These are phyloP conservation scores for Nyleta sp. DNA, from an alignment of 2,888 invertebrate species.

Conservation along the genomic window DNA sequence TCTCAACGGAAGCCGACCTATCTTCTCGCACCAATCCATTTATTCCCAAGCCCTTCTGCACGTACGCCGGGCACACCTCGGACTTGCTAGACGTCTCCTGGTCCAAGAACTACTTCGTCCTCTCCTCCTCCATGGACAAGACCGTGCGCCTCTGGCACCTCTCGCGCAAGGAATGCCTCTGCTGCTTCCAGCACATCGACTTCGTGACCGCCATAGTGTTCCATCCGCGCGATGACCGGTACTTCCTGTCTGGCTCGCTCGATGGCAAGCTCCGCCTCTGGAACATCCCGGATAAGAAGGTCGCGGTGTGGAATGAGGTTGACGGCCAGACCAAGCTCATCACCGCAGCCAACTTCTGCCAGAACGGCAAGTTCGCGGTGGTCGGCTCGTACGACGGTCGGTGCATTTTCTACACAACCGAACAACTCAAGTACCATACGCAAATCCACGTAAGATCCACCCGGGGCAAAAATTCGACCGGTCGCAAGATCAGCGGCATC, in stretches of 20 bases:
- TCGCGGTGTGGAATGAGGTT: conserved; percentile 98
- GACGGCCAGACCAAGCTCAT: conserved; percentile 97
- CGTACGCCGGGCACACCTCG: conserved; percentile 97
- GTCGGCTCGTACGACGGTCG: conserved; percentile 99
- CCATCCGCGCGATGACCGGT: conserved; percentile 95
- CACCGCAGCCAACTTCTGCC: conserved; percentile 98
- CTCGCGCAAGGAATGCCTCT: conserved; percentile 97
- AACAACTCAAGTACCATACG: conserved; percentile 99
- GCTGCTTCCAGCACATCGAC: conserved; percentile 99
- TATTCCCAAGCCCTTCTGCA: conserved; percentile 95
- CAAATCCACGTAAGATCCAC: conserved; percentile 98
- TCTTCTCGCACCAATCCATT: conserved; percentile 87
- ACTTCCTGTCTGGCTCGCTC: conserved; percentile 98
- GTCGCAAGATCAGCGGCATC: conserved; percentile 98
- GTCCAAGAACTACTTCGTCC: conserved; percentile 99
- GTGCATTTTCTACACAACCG: conserved; percentile 99
- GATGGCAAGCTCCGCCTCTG: conserved; percentile 99
- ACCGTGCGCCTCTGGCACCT: conserved; percentile 99
- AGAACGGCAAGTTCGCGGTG: conserved; percentile 98
- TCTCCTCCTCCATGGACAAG: conserved; percentile 99
- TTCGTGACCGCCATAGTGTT: conserved; percentile 99
- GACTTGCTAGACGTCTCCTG: conserved; percentile 98
- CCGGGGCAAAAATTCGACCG: conserved; percentile 97
- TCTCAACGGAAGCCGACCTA: conserved; percentile 85
- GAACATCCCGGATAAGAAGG: conserved; percentile 99